Evolutionary conservation across 2,113 vertebrate genomes (phyloP).

Genomic region (Xenopus borealis): DNA sequence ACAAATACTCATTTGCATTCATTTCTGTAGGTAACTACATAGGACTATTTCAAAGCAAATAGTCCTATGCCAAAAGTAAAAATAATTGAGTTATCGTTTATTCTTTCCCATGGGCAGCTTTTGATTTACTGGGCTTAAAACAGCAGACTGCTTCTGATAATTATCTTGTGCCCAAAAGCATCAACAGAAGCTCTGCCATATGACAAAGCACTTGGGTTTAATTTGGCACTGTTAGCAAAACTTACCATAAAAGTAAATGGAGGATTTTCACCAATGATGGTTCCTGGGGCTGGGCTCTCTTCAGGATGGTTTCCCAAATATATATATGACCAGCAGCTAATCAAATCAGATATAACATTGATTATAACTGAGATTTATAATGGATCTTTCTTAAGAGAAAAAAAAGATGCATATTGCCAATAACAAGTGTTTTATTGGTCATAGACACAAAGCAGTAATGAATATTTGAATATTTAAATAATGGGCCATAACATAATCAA

Average conservation of each 20-base stretch:
- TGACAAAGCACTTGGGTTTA: conserved; percentile 18
- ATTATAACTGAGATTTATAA: too few relatives aligned
- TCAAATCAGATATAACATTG: too few relatives aligned
- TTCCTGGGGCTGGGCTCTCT: neutral
- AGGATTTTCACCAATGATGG: neutral
- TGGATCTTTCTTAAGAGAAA: too few relatives aligned
- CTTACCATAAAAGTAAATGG: conserved; percentile 2
- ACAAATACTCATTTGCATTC: too few relatives aligned
- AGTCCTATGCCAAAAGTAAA: neutral
- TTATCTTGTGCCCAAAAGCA: conserved; percentile 17
- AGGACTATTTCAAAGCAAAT: neutral
- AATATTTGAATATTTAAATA: too few relatives aligned
- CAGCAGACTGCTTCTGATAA: conserved; percentile 15
- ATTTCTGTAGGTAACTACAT: neutral
- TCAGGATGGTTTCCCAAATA: too few relatives aligned
- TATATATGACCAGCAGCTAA: too few relatives aligned
- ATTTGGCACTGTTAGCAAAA: conserved; percentile 11
- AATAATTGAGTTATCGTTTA: neutral
- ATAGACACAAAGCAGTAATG: too few relatives aligned
- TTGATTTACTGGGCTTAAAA: neutral
- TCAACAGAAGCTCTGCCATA: conserved; percentile 17
- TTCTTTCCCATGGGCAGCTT: neutral
- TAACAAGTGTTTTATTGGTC: too few relatives aligned
- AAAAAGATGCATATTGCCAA: too few relatives aligned
- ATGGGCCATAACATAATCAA: too few relatives aligned